These are phyloP conservation scores for Tetramorium parvispinum DNA, from an alignment of 1,140 invertebrate species.

Conservation along the genomic window DNA sequence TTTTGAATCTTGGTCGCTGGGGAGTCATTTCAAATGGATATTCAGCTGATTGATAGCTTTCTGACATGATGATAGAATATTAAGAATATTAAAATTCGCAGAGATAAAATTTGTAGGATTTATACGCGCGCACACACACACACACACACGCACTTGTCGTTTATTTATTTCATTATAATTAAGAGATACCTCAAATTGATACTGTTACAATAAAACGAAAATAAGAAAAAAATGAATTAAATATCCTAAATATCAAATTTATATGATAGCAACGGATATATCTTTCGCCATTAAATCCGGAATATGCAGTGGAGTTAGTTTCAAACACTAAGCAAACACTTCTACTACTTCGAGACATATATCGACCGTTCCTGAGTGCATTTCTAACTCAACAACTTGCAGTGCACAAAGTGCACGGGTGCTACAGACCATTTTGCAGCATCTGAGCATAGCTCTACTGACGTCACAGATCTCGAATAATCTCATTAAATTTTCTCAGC, in stretches of 20 bases:
- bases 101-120: neutral
- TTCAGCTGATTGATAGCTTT: neutral
- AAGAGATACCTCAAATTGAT: no score
- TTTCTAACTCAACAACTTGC: slow-evolving; percentile 56
- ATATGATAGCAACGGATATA: slow-evolving; percentile 4
- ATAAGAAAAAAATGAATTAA: neutral
- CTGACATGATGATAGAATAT: neutral
- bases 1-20: neutral
- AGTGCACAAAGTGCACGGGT: slow-evolving; percentile 35
- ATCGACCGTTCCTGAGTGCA: slow-evolving; percentile 57
- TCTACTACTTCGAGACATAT: slow-evolving; percentile 51
- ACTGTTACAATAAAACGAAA: no score
- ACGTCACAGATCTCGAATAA: slow-evolving; percentile 13
- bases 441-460: slow-evolving; percentile 23
- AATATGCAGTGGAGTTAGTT: slow-evolving; percentile 58
- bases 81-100: neutral
- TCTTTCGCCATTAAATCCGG: slow-evolving; percentile 50
- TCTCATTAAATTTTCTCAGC: slow-evolving; percentile 10
- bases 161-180: neutral
- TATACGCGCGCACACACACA: no score
- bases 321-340: slow-evolving; percentile 59
- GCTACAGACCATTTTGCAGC: slow-evolving; percentile 47
- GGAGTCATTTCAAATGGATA: neutral
- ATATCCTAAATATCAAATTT: slow-evolving; percentile 5
- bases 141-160: neutral